Evolutionary conservation across 2,888 invertebrate species (phyloP).

Genomic region (Emesis furor): DNA sequence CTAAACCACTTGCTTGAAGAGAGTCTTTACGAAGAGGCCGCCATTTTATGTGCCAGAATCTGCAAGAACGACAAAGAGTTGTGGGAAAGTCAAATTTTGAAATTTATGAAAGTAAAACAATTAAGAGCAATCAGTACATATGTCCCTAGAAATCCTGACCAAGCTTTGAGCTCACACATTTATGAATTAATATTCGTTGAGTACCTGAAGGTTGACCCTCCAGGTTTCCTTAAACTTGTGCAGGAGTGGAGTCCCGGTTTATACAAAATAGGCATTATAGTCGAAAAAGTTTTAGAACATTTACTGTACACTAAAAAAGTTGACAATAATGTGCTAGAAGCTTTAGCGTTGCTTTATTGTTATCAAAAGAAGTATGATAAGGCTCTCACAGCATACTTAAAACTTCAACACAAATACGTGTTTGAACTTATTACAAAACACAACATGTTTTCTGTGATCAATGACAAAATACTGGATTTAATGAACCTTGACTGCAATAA

Average conservation of each 20-base stretch:
- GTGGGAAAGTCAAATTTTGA: slow-evolving; percentile 98
- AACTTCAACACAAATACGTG: slow-evolving; percentile 97
- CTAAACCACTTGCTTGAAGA: slow-evolving; percentile 95
- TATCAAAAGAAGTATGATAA: slow-evolving; percentile 97
- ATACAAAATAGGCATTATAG: slow-evolving; percentile 96
- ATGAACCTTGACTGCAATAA: slow-evolving; percentile 97
- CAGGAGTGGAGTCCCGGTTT: slow-evolving; percentile 97
- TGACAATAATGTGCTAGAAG: slow-evolving; percentile 97
- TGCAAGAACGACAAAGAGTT: slow-evolving; percentile 96
- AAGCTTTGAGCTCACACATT: slow-evolving; percentile 95
- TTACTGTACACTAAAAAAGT: slow-evolving; percentile 94
- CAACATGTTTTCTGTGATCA: slow-evolving; percentile 95
- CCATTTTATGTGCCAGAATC: slow-evolving; percentile 96
- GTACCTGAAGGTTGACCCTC: slow-evolving; percentile 96
- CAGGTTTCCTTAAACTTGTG: slow-evolving; percentile 96
- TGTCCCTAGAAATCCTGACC: slow-evolving; percentile 95
- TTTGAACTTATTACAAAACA: slow-evolving; percentile 97
- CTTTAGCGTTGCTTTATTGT: slow-evolving; percentile 97
- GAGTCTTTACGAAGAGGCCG: slow-evolving; percentile 96
- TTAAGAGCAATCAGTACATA: slow-evolving; percentile 96
- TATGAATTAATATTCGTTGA: slow-evolving; percentile 99
- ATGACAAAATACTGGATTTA: slow-evolving; percentile 97
- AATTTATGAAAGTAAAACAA: slow-evolving; percentile 97
- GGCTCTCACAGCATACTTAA: slow-evolving; percentile 97
- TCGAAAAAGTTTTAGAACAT: slow-evolving; percentile 97